Evolutionary conservation across 2,888 invertebrate genomes (phyloP).

Genomic region (Artemia sinica): DNA sequence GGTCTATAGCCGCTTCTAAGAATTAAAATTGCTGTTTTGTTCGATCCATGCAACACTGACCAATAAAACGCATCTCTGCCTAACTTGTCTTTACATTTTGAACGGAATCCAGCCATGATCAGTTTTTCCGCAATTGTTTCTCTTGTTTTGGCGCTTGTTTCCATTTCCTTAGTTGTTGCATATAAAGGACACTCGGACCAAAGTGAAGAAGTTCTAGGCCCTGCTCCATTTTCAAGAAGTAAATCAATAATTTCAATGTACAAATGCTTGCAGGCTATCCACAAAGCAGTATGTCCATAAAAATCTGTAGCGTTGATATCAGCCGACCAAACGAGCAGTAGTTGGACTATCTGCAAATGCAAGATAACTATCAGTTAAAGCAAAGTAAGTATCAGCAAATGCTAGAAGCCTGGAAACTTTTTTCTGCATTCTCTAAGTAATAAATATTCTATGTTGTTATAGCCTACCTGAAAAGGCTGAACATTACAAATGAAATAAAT

Average conservation of each 20-base stretch:
- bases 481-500: no score
- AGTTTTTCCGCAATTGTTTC: not conserved
- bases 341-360: slow-evolving; percentile 18
- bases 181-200: not conserved
- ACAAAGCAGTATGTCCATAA: slow-evolving; percentile 20
- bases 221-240: slow-evolving; percentile 7
- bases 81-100: not conserved
- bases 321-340: slow-evolving; percentile 14
- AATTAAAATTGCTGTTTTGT: not conserved
- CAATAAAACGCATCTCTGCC: not conserved
- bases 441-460: no score
- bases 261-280: slow-evolving; percentile 5
- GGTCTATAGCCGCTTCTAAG: not conserved
- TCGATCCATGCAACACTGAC: not conserved
- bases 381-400: no score
- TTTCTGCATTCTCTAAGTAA: no score
- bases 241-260: not conserved
- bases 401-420: no score
- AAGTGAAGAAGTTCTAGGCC: not conserved
- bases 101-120: slow-evolving; percentile 5
- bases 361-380: not conserved
- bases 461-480: no score
- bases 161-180: not conserved
- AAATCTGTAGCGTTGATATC: slow-evolving; percentile 17
- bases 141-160: not conserved